These are phyloP conservation scores for Stegana nigrithorax DNA, from an alignment of 2,888 invertebrate species.

Conservation along the genomic window DNA sequence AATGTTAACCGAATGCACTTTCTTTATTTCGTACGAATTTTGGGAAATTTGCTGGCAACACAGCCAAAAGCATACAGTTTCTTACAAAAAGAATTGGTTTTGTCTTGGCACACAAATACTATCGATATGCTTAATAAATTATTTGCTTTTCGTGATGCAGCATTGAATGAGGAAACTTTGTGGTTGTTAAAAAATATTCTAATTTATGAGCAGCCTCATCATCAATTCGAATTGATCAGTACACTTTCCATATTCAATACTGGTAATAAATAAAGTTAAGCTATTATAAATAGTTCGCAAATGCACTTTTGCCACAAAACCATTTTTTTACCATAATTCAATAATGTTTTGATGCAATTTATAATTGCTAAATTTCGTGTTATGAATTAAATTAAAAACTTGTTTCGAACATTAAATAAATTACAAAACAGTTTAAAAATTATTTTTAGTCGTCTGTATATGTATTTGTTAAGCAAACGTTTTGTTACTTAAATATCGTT, in stretches of 20 bases:
- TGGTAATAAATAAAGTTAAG: no score
- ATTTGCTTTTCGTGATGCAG: conserved; percentile 40
- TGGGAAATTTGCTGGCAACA: conserved; percentile 49
- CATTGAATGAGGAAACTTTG: conserved; percentile 43
- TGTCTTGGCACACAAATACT: conserved; percentile 42
- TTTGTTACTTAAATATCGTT: no score
- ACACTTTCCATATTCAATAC: no score
- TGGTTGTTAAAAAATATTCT: conserved; percentile 52
- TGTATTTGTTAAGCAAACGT: no score
- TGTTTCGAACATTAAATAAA: no score
- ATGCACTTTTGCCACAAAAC: conserved; percentile 5
- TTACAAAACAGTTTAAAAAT: no score
- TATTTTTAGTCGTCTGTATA: no score
- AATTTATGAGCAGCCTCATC: neutral
- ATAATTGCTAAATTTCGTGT: no score
- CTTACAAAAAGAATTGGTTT: neutral
- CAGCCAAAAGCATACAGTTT: neutral
- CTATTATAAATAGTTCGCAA: conserved; percentile 11
- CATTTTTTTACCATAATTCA: no score
- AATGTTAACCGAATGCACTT: conserved; percentile 35
- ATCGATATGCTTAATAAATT: conserved; percentile 46
- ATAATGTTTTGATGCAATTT: no score
- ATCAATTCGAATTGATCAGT: no score
- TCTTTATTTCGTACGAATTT: conserved; percentile 49
- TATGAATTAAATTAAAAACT: no score